Evolutionary conservation across 2,113 vertebrate genomes (phyloP).

Genomic region (Coptodon rendalli): DNA sequence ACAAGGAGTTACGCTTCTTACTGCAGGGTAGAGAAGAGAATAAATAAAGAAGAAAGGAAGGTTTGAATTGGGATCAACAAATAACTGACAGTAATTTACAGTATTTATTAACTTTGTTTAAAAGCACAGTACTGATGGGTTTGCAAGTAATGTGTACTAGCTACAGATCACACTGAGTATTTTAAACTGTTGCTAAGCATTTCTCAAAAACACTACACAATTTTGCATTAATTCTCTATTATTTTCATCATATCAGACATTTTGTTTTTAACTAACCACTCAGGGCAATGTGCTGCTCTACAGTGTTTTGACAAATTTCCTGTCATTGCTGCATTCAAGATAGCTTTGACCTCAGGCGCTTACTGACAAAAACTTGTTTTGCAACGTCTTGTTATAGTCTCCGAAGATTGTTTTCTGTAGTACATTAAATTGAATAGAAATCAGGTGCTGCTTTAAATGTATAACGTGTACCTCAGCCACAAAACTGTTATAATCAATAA

Average conservation of each 20-base stretch:
- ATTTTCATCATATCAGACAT: background rate
- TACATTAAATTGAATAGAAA: background rate
- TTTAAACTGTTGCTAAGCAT: background rate
- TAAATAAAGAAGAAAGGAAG: background rate
- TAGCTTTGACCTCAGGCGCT: background rate
- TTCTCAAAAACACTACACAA: background rate
- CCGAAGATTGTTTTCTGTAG: background rate
- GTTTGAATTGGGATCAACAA: background rate
- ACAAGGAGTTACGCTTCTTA: conserved; percentile 87
- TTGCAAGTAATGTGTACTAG: background rate
- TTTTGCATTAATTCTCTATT: background rate
- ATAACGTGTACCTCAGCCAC: background rate
- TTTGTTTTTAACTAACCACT: background rate
- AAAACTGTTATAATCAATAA: background rate
- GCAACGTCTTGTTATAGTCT: background rate
- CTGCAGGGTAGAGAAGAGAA: conserved; percentile 21
- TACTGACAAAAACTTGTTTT: background rate
- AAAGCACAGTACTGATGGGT: background rate
- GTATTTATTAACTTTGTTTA: background rate
- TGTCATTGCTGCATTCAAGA: background rate
- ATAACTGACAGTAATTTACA: background rate
- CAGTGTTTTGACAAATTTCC: background rate
- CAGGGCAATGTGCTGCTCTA: background rate
- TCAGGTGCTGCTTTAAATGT: background rate
- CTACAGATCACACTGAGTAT: background rate